Percentiles rank a stretch among this genome's conserved stretches.
phyloP scores from a whole-genome alignment of 2,113 vertebrate species.

The Peromyscus leucopus region DNA sequence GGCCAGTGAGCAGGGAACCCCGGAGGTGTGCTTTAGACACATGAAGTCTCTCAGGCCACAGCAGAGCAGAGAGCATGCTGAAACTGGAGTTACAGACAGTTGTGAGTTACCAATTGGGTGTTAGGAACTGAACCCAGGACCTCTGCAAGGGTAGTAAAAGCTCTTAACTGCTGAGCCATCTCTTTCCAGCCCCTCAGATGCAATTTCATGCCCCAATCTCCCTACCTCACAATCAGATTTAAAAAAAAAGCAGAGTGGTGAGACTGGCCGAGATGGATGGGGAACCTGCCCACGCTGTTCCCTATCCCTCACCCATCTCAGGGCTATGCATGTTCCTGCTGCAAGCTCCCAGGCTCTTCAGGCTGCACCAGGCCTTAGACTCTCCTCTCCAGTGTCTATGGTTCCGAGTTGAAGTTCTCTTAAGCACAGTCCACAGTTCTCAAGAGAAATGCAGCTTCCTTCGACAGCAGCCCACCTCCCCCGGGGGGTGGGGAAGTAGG shows the following conservation, averaged over 20 bases:
- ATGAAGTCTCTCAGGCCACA: neutral
- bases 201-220: neutral
- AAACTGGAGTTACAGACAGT: neutral
- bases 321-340: neutral
- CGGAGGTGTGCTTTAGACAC: neutral
- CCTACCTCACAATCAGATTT: neutral
- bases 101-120: no score
- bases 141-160: neutral
- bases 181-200: neutral
- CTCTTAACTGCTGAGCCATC: neutral
- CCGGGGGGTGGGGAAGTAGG: no score
- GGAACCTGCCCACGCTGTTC: neutral
- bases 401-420: neutral
- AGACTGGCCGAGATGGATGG: rapidly evolving
- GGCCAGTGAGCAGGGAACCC: neutral
- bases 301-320: neutral
- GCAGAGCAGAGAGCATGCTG: neutral
- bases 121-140: neutral
- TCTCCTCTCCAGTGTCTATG: neutral
- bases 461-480: neutral
- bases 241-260: neutral
- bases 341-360: neutral
- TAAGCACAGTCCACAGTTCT: neutral
- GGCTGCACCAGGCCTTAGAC: neutral
- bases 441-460: neutral